Base-by-base conservation (phyloP, 1,140 invertebrate species). In the Platorchestia sp. region DNA sequence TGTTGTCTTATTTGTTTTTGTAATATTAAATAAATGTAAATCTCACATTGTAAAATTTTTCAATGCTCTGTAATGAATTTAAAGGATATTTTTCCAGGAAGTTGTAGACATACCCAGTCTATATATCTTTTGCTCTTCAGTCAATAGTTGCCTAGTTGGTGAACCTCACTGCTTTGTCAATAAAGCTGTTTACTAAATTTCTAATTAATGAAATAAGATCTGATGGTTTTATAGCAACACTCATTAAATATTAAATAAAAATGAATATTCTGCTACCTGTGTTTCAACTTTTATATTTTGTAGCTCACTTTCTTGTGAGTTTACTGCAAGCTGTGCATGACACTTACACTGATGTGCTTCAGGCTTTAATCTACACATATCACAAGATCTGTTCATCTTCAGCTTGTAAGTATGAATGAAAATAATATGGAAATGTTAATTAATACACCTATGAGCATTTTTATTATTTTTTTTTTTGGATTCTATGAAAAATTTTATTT, bases 251-350 rank as follows among this genome's bases (percentile, higher is more conserved):
- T 19, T 27, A 19, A 27, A 41, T 86, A 53, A 95, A 36, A 41
- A 96, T 96, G 96, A 91, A 96, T 86, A 36, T 96, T 5, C 42
- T 96, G 22, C 91, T 96, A 42, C 96, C 96, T 75, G 45, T 96
- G 86, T 96, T 96, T 90, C 96, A 96, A 44, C 59, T 96, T 86
- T 40, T 96, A 42, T 96, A 96, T 86, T 96, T 96, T 95, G 95
- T 96, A 22, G 96, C 95, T 47, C 96, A 96, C 95, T 96, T 96
- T 47, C 75, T 96, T 43, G 95, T 53, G 43, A 96, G 96, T 36
- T 51, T 96, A 7, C 93, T 95, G 36, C 95, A 95, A 45, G 95
- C 95, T 59, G 96, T 96, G 22, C 43, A 95, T 41, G 96, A 95
- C n/a, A 89, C 87, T 10, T 89, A 89, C 43, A 89, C 43, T 19